Evolutionary conservation across 2,113 vertebrate genomes (phyloP).

Genomic region (Turdus rufiventris): DNA sequence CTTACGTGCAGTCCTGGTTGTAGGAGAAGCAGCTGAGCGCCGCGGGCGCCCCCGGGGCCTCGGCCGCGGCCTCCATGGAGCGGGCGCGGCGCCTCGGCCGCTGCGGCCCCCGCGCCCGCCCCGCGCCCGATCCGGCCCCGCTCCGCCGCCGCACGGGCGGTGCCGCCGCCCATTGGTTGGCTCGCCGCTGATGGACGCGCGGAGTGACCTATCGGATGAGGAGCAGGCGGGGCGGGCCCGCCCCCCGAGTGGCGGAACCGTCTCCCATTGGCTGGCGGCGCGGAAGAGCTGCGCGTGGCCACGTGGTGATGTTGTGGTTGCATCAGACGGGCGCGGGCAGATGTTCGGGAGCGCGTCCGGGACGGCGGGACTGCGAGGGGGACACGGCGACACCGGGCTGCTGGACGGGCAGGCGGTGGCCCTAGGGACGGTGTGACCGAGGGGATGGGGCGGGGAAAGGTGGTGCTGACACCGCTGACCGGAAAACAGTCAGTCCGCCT

Average conservation of each 20-base stretch:
- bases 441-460: neutral
- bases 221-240: neutral
- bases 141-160: neutral
- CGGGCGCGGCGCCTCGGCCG: neutral
- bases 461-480: neutral
- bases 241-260: neutral
- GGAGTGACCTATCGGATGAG: neutral
- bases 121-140: neutral
- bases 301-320: constrained; percentile 65
- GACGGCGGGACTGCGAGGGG: neutral
- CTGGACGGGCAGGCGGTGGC: neutral
- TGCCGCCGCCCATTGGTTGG: neutral
- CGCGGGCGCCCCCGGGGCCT: neutral
- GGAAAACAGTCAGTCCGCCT: accelerated
- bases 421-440: neutral
- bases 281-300: neutral
- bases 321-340: constrained; percentile 23
- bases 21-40: neutral
- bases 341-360: neutral
- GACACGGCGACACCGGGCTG: neutral
- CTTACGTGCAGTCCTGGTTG: neutral
- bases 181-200: neutral
- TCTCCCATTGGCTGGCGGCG: neutral
- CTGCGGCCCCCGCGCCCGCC: neutral
- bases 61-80: neutral